Conservation (phyloP, 2,797 vertebrate species). For the Acrocephalus scirpaceus region DNA sequence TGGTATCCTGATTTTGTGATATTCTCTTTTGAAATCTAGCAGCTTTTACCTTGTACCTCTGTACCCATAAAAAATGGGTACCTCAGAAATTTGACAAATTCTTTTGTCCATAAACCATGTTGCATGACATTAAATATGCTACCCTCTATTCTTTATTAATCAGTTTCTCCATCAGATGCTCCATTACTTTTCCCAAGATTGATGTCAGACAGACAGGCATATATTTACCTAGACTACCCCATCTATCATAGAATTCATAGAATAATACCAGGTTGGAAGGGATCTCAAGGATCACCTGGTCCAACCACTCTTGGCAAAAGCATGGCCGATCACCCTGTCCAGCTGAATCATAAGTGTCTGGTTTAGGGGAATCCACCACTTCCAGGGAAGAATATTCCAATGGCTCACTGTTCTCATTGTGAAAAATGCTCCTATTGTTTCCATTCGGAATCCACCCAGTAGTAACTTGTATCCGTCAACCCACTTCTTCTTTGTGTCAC, state of each 20-base stretch:
- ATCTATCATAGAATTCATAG: neutral
- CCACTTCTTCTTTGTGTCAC: neutral
- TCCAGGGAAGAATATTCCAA: neutral
- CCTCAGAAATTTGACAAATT: neutral
- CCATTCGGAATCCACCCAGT: fast-evolving
- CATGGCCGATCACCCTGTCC: neutral
- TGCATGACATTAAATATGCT: constrained; percentile 6
- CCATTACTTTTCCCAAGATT: constrained; percentile 3
- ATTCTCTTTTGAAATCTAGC: neutral
- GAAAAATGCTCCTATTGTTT: neutral
- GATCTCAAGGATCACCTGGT: neutral
- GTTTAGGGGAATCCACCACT: neutral
- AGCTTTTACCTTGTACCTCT: neutral
- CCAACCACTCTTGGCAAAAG: neutral
- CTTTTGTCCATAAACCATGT: constrained; percentile 5
- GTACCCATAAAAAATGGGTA: neutral
- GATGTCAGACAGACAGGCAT: neutral
- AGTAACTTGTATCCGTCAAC: neutral
- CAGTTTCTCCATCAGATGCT: neutral
- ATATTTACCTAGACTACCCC: neutral
- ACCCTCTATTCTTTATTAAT: neutral
- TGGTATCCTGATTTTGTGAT: neutral
- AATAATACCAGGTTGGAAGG: neutral
- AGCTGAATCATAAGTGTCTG: fast-evolving
- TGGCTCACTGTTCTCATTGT: neutral